Evolutionary conservation across 1,140 invertebrate species (phyloP).

Genomic region (Mylabris phalerata): DNA sequence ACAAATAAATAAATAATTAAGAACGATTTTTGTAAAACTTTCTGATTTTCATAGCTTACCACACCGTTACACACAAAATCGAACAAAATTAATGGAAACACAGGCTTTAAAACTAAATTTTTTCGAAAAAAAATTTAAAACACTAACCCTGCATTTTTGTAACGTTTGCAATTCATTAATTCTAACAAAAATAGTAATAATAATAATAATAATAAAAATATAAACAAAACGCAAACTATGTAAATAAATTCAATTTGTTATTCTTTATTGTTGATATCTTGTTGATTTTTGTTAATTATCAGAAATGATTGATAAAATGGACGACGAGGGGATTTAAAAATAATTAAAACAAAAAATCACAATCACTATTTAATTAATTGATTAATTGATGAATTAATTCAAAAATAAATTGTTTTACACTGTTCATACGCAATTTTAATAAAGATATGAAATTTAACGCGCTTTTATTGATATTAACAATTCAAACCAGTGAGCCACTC

Average conservation of each 20-base stretch:
- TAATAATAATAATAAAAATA: background rate
- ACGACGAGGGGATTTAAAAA: background rate
- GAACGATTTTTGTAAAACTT: too few species aligned
- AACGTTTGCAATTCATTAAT: conserved; percentile 2
- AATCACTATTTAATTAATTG: conserved; percentile 18
- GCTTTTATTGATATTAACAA: background rate
- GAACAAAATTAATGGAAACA: background rate
- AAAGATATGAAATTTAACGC: conserved; percentile 21
- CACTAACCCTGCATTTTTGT: too few species aligned
- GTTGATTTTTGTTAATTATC: too few species aligned
- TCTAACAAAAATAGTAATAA: background rate
- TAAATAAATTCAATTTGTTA: too few species aligned
- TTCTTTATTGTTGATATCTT: too few species aligned
- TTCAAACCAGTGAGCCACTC: background rate
- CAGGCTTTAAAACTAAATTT: background rate
- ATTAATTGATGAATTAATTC: conserved; percentile 4
- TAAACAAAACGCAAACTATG: too few species aligned
- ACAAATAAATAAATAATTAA: too few species aligned
- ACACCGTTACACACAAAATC: too few species aligned
- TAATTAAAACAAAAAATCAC: conserved; percentile 10
- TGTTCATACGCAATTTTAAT: conserved; percentile 38
- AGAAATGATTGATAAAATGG: background rate
- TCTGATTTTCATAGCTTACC: too few species aligned
- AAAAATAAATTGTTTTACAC: conserved; percentile 35
- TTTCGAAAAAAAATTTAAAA: too few species aligned